phyloP scores from a whole-genome alignment of 2,888 invertebrate genomes.

The Sphaerophoria rueppellii region DNA sequence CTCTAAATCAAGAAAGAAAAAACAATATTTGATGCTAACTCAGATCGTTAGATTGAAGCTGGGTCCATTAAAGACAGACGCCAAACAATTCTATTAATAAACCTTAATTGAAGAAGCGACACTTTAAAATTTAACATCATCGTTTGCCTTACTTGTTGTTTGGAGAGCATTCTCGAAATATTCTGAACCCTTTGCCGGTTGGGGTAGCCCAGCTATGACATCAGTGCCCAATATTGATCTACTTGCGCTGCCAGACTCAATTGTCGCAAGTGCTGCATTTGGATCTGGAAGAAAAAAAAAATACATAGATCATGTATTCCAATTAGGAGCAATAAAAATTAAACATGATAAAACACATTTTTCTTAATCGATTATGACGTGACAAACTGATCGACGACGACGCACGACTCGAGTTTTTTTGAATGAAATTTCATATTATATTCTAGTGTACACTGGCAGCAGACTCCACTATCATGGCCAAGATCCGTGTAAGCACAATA shows the following conservation, averaged over 20 bases:
- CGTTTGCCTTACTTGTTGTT: slow-evolving; percentile 75
- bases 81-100: slow-evolving; percentile 27
- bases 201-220: slow-evolving; percentile 73
- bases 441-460: slow-evolving; percentile 12
- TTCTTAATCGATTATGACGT: background rate
- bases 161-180: slow-evolving; percentile 76
- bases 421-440: background rate
- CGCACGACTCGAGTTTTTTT: slow-evolving; percentile 8
- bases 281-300: slow-evolving; percentile 48
- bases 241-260: slow-evolving; percentile 43
- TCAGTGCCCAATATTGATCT: slow-evolving; percentile 74
- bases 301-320: background rate
- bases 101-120: slow-evolving; percentile 47
- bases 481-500: background rate
- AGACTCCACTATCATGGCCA: slow-evolving; percentile 13
- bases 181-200: slow-evolving; percentile 74
- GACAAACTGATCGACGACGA: background rate
- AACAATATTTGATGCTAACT: slow-evolving; percentile 14
- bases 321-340: slow-evolving; percentile 2
- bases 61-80: background rate
- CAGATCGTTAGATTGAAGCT: background rate
- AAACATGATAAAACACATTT: background rate
- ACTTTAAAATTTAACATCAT: slow-evolving; percentile 30
- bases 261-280: slow-evolving; percentile 36
- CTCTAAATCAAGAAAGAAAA: slow-evolving; percentile 10